A percentile compares a stretch with the other conserved stretches of the same genome.
Conservation (phyloP, 2,888 invertebrate species). For the Eupithecia tripunctaria region DNA sequence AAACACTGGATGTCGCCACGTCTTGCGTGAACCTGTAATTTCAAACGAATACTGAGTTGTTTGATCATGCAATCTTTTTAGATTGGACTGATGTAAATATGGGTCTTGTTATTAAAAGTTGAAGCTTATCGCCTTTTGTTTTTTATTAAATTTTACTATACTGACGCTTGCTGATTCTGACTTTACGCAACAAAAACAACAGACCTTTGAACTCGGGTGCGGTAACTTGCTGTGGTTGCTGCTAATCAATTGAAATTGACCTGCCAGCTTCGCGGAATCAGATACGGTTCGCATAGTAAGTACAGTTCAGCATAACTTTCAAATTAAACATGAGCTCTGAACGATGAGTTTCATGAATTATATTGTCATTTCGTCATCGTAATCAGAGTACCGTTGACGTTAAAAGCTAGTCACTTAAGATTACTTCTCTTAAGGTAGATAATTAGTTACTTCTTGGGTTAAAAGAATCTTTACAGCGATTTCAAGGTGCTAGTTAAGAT, state of each 20-base stretch:
- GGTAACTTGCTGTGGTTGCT: not conserved
- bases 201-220: not conserved
- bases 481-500: not conserved
- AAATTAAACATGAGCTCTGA: not conserved
- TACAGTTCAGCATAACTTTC: not conserved
- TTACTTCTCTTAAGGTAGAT: not conserved
- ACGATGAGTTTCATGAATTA: not conserved
- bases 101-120: not conserved
- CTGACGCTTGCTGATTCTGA: too few species aligned
- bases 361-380: not conserved
- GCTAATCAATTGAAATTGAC: slow-evolving; percentile 2
- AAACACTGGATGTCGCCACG: slow-evolving; percentile 47
- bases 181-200: not conserved
- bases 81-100: not conserved
- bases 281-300: not conserved
- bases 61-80: not conserved
- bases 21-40: slow-evolving; percentile 35
- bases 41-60: not conserved
- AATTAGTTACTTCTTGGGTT: not conserved
- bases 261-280: not conserved
- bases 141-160: not conserved
- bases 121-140: not conserved
- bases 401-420: not conserved
- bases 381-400: not conserved
- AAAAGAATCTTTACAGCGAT: not conserved